A percentile compares a stretch with the other conserved stretches of the same genome.
Conservation (phyloP, 2,888 invertebrate species). For the Aelia acuminata region DNA sequence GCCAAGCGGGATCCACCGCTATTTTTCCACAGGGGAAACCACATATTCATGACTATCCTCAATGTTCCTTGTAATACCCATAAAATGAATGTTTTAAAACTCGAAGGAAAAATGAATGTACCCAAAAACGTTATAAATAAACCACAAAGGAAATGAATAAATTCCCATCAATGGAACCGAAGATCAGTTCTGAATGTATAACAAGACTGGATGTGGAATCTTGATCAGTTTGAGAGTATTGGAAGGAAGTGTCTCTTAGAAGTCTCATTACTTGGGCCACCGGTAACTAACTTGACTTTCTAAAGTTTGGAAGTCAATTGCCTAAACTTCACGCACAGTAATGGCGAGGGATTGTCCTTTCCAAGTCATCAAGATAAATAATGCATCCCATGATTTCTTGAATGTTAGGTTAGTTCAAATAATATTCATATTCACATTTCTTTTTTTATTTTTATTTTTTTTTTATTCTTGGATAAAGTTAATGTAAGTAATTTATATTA, state of each 20-base stretch:
- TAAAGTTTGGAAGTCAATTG: conserved; percentile 20
- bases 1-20: too few species aligned
- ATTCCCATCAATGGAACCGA: not conserved
- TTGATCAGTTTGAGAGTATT: conserved; percentile 12
- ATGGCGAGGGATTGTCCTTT: not conserved
- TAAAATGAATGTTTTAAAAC: too few species aligned
- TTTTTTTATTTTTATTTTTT: too few species aligned
- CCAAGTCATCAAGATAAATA: not conserved
- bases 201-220: not conserved
- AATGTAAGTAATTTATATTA: not conserved
- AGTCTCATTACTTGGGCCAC: conserved; percentile 15
- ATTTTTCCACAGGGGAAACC: too few species aligned
- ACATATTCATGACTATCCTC: too few species aligned
- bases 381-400: not conserved
- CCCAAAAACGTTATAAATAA: too few species aligned
- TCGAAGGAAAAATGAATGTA: too few species aligned
- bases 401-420: not conserved
- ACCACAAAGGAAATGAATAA: too few species aligned
- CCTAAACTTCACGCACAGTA: not conserved
- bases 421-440: not conserved
- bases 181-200: not conserved
- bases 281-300: conserved; percentile 11
- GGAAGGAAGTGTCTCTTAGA: conserved; percentile 5
- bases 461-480: not conserved
- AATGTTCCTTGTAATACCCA: too few species aligned